phyloP scores from a whole-genome alignment of 2,888 invertebrate species.

The Pedicia rivosa region DNA sequence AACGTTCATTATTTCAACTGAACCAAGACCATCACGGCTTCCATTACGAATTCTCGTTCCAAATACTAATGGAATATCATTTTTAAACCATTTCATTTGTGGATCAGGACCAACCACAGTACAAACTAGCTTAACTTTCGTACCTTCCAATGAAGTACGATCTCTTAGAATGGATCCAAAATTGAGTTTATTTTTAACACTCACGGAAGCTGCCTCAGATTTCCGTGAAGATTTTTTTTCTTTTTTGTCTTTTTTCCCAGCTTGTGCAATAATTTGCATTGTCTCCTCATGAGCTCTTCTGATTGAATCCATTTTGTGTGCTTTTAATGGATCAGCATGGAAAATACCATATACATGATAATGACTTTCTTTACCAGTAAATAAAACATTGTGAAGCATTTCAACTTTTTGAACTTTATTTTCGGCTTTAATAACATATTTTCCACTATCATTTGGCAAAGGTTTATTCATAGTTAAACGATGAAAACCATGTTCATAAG shows the following conservation, averaged over 20 bases:
- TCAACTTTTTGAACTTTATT: constrained; percentile 46
- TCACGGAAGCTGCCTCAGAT: constrained; percentile 20
- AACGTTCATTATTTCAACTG: constrained; percentile 53
- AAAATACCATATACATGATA: constrained; percentile 28
- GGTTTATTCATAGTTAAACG: constrained; percentile 38
- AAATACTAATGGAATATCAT: constrained; percentile 42
- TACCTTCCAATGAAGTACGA: constrained; percentile 57
- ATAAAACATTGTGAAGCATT: constrained; percentile 30
- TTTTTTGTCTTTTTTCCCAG: neutral
- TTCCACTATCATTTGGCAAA: constrained; percentile 42
- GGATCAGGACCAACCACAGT: constrained; percentile 59
- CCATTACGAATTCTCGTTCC: constrained; percentile 41
- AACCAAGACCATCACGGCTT: constrained; percentile 51
- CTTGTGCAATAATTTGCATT: constrained; percentile 14
- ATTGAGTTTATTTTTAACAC: constrained; percentile 26
- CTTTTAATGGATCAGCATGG: constrained; percentile 24
- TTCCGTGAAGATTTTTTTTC: constrained; percentile 12
- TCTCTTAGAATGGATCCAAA: constrained; percentile 66
- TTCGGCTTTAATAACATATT: constrained; percentile 51
- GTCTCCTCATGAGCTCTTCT: constrained; percentile 26
- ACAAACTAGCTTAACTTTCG: constrained; percentile 60
- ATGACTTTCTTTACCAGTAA: constrained; percentile 38
- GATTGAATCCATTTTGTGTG: constrained; percentile 24
- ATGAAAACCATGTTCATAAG: constrained; percentile 33
- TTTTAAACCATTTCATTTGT: constrained; percentile 57